Percentiles rank a stretch among this genome's conserved stretches.
Evolutionary conservation across 2,797 vertebrate species (phyloP).

Genomic region (Siniperca obscura): DNA sequence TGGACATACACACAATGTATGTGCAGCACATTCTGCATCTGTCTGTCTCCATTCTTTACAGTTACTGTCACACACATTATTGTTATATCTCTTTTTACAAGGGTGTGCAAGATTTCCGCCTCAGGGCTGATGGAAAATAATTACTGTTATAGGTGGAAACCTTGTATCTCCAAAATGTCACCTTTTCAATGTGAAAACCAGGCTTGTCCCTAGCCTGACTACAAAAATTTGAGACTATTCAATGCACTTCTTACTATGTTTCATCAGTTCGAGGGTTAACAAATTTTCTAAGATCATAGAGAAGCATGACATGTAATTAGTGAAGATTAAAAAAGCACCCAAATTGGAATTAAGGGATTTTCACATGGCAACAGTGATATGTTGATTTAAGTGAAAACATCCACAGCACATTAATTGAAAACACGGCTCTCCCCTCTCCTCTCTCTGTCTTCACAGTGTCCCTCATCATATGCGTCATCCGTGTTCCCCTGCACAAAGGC

Average conservation of each 20-base stretch:
- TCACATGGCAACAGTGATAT: background rate
- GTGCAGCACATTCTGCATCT: background rate
- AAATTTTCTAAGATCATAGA: background rate
- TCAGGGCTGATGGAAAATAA: background rate
- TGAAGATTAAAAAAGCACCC: background rate
- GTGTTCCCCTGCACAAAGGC: slow-evolving; percentile 39
- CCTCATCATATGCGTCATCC: slow-evolving; percentile 39
- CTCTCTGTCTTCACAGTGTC: background rate
- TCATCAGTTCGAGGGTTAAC: background rate
- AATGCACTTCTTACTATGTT: background rate
- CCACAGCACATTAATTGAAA: background rate
- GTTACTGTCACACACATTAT: background rate
- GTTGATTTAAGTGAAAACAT: slow-evolving; percentile 4
- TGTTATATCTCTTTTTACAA: background rate
- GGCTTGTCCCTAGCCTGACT: background rate
- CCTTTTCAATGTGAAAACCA: background rate
- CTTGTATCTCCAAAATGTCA: slow-evolving; percentile 7
- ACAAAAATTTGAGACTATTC: background rate
- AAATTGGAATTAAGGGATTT: slow-evolving; percentile 1
- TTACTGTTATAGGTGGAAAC: background rate
- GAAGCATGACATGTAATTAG: slow-evolving; percentile 2
- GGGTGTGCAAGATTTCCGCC: slow-evolving; percentile 10
- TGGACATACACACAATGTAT: background rate
- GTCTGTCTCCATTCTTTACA: background rate
- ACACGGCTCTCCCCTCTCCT: background rate